These are phyloP conservation scores for Eudasyphora cyanicolor DNA, from an alignment of 2,888 invertebrate species.

Conservation along the genomic window DNA sequence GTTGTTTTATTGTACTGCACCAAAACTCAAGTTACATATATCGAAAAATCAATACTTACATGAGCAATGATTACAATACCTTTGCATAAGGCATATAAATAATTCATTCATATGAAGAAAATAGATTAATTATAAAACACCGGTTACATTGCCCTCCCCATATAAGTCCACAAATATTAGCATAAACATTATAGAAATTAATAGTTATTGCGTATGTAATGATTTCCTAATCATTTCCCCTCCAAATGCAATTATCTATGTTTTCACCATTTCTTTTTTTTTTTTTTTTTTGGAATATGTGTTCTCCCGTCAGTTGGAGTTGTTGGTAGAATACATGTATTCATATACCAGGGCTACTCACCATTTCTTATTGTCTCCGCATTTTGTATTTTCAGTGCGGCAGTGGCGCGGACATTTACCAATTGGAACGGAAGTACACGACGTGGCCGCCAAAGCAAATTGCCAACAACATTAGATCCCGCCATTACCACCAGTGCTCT, in stretches of 20 bases:
- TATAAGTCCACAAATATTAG: no score
- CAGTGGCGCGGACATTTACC: constrained; percentile 87
- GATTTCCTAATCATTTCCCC: constrained; percentile 27
- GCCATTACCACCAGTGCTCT: constrained; percentile 87
- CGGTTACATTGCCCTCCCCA: no score
- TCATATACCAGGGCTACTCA: no score
- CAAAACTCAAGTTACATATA: no score
- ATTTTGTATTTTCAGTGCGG: constrained; percentile 82
- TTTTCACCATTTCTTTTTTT: background rate
- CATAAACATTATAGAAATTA: constrained; percentile 4
- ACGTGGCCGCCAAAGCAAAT: constrained; percentile 84
- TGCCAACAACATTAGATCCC: constrained; percentile 87
- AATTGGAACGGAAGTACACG: constrained; percentile 86
- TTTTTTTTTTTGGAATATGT: constrained; percentile 3
- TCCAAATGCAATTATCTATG: constrained; percentile 8
- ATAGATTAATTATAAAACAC: no score
- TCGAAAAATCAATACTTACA: no score
- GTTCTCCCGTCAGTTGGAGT: no score
- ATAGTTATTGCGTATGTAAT: background rate
- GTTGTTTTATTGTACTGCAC: no score
- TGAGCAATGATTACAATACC: no score
- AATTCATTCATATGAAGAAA: no score
- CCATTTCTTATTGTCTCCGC: background rate
- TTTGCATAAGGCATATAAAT: no score
- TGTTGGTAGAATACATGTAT: no score